Conservation (phyloP, 2,113 vertebrate genomes). For the Lepus timidus region DNA sequence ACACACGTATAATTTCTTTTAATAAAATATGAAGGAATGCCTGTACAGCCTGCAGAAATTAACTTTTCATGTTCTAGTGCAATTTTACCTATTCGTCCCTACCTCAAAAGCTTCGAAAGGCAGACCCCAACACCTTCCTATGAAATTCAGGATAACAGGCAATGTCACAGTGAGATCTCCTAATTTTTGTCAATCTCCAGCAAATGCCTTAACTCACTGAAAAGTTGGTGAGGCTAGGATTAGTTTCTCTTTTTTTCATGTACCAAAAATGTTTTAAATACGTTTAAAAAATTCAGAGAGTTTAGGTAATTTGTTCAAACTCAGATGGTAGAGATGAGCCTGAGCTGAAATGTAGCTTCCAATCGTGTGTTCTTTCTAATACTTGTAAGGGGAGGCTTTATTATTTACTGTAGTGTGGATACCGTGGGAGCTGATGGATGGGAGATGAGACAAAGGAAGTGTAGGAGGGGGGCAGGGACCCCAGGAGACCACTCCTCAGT, state of each 20-base stretch:
- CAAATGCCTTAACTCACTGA: neutral
- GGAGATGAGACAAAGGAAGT: neutral
- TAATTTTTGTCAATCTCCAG: neutral
- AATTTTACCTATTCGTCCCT: neutral
- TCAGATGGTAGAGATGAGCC: neutral
- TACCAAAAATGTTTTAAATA: neutral
- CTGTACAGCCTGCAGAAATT: neutral
- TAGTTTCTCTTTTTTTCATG: neutral
- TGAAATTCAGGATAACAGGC: neutral
- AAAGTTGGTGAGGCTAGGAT: neutral
- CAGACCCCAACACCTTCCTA: neutral
- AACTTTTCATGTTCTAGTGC: neutral
- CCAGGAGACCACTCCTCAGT: neutral
- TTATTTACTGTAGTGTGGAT: neutral
- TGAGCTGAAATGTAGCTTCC: neutral
- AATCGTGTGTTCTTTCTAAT: neutral
- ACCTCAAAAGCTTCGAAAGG: neutral
- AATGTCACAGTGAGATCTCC: no score
- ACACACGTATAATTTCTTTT: conserved; percentile 29
- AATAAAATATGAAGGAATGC: conserved; percentile 28
- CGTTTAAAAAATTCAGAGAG: neutral
- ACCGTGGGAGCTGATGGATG: neutral
- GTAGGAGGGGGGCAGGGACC: accelerated
- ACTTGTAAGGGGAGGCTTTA: neutral
- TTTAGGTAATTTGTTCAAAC: conserved; percentile 29